Conservation (phyloP, 2,113 vertebrate species). For the Ageneiosus marmoratus region DNA sequence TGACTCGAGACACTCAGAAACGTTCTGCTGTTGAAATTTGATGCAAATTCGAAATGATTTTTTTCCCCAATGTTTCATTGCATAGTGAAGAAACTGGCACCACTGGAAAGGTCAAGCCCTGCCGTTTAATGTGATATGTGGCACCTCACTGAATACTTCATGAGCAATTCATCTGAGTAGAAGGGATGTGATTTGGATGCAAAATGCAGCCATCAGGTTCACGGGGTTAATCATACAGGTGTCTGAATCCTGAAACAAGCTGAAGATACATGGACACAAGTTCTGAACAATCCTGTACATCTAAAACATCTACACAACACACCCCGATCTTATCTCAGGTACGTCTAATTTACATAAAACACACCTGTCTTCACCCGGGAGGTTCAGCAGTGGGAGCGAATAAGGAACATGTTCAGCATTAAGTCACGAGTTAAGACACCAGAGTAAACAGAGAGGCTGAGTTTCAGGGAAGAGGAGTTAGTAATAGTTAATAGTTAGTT, state of each 20-base stretch:
- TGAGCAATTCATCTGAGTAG: no score
- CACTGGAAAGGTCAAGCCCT: no score
- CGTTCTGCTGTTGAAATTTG: no score
- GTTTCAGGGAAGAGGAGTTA: not conserved
- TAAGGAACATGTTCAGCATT: not conserved
- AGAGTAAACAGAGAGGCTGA: not conserved
- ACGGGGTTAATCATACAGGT: not conserved
- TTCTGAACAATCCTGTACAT: not conserved
- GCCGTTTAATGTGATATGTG: no score
- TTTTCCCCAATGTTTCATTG: no score
- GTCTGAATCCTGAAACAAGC: not conserved
- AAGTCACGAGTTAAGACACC: not conserved
- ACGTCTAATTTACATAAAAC: not conserved
- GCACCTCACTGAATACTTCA: no score
- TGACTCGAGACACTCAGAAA: no score
- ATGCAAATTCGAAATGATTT: no score
- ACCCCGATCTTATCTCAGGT: not conserved
- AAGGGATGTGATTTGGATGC: no score
- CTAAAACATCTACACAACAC: not conserved
- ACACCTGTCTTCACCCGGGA: not conserved
- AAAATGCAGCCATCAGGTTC: no score
- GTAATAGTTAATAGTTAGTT: not conserved
- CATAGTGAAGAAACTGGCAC: no score
- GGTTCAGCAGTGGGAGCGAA: not conserved
- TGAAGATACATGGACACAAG: not conserved